A percentile compares a stretch with the other conserved stretches of the same genome.
Conservation (phyloP, 2,888 invertebrate genomes). For the Itoplectis maculator region DNA sequence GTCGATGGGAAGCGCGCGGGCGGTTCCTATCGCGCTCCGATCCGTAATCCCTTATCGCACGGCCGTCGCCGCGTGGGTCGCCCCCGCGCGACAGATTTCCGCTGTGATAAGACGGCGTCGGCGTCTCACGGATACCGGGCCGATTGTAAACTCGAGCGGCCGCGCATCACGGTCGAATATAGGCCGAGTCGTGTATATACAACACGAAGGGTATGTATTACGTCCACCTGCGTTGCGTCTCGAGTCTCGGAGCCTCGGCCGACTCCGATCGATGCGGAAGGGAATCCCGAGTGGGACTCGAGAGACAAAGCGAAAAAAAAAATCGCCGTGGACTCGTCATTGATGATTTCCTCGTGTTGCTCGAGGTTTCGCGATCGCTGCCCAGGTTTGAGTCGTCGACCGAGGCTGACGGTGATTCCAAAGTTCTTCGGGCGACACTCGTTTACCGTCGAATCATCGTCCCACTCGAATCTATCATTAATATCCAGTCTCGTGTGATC, state of each 20-base stretch:
- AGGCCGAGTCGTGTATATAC: too few relatives aligned
- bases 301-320: too few relatives aligned
- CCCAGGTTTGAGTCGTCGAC: conserved; percentile 49
- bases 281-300: conserved; percentile 1
- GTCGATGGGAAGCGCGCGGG: too few relatives aligned
- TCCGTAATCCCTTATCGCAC: conserved; percentile 52
- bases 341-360: conserved; percentile 52
- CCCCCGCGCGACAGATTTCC: conserved; percentile 59
- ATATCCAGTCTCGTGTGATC: too few relatives aligned
- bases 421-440: conserved; percentile 2
- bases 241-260: conserved; percentile 36
- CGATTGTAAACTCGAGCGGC: background rate
- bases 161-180: conserved; percentile 28
- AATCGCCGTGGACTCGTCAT: conserved; percentile 64
- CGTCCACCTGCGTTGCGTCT: background rate
- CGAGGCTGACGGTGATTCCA: conserved; percentile 44
- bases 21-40: conserved; percentile 41
- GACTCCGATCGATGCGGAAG: conserved; percentile 56
- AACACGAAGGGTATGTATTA: conserved; percentile 44
- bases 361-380: conserved; percentile 34
- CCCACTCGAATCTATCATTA: conserved; percentile 3
- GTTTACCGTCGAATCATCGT: conserved; percentile 46
- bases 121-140: conserved; percentile 26
- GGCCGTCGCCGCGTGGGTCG: conserved; percentile 29
- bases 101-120: conserved; percentile 38